phyloP scores from a whole-genome alignment of 2,797 vertebrate species.

The Chaetodon trifasciatus region DNA sequence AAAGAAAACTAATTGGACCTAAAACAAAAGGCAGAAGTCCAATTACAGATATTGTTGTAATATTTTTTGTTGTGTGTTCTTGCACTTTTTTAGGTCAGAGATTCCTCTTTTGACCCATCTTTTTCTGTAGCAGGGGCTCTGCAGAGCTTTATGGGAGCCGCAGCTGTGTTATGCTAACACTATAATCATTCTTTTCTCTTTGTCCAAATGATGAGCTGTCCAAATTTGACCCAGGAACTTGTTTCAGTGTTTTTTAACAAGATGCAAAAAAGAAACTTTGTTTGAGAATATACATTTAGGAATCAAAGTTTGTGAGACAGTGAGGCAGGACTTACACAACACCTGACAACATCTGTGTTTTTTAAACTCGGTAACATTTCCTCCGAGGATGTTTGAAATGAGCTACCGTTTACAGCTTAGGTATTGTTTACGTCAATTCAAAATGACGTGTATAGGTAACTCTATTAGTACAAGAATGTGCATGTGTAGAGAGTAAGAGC shows the following conservation, averaged over 20 bases:
- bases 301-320: neutral
- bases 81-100: neutral
- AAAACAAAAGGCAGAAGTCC: neutral
- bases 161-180: neutral
- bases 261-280: neutral
- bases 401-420: neutral
- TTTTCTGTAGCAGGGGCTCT: too few relatives aligned
- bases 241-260: neutral
- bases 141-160: neutral
- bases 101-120: neutral
- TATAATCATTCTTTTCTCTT: neutral
- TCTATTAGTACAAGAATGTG: constrained; percentile 16
- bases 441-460: constrained; percentile 9
- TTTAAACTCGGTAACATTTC: neutral
- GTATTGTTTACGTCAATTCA: neutral
- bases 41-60: neutral
- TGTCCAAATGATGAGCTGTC: neutral
- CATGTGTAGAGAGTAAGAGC: constrained; percentile 5
- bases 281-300: neutral
- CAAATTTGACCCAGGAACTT: neutral
- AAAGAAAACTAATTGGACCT: neutral
- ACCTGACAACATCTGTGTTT: neutral
- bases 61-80: neutral
- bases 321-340: too few relatives aligned
- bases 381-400: neutral